Conservation (phyloP, 2,888 invertebrate species). For the Xylota segnis region DNA sequence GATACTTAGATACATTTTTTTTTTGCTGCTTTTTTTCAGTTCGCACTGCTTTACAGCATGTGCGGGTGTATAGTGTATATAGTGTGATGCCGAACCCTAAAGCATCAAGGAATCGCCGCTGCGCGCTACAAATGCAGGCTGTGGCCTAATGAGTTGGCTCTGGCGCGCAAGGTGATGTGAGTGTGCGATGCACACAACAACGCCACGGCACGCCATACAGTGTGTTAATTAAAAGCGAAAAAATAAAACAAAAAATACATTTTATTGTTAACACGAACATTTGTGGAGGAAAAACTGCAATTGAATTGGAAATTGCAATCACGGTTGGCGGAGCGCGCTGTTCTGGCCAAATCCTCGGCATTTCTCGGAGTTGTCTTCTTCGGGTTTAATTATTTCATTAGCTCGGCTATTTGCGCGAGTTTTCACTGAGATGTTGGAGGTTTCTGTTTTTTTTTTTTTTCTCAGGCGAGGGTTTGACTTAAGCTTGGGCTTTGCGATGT, state of each 20-base stretch:
- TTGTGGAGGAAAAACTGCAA: conserved; percentile 70
- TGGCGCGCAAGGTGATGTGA: conserved; percentile 51
- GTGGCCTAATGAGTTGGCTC: conserved; percentile 66
- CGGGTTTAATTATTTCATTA: conserved; percentile 73
- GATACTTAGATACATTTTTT: conserved; percentile 36
- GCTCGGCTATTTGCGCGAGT: conserved; percentile 46
- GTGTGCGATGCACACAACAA: conserved; percentile 43
- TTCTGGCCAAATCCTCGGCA: conserved; percentile 65
- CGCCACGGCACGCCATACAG: conserved; percentile 68
- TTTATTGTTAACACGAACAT: conserved; percentile 76
- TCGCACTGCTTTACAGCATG: conserved; percentile 13
- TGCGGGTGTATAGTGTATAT: conserved; percentile 70
- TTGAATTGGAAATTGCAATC: conserved; percentile 72
- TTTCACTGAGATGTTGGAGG: conserved; percentile 33
- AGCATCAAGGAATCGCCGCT: conserved; percentile 70
- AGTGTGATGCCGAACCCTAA: conserved; percentile 25
- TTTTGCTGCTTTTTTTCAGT: neutral
- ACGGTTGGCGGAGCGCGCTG: conserved; percentile 70
- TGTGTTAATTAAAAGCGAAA: conserved; percentile 75
- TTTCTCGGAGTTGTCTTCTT: conserved; percentile 51
- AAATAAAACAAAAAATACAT: conserved; percentile 32
- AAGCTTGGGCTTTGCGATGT: conserved; percentile 29
- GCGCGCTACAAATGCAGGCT: conserved; percentile 32
- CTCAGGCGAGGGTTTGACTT: conserved; percentile 44
- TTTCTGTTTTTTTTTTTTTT: conserved; percentile 4